A percentile compares a stretch with the other conserved stretches of the same genome.
Evolutionary conservation across 2,888 invertebrate genomes (phyloP).

Genomic region (Agrilus cyanescens): DNA sequence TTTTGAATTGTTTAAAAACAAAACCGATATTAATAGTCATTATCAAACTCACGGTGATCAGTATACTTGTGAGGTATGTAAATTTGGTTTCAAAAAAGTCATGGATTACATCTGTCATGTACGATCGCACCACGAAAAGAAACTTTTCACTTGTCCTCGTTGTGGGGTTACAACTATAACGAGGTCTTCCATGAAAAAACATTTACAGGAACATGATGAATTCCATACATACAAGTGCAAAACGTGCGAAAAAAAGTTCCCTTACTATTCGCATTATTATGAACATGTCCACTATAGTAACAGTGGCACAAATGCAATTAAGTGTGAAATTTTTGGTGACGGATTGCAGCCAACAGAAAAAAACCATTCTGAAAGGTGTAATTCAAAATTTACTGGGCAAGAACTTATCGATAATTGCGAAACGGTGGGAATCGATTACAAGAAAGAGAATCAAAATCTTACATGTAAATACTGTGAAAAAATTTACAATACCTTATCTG

Average conservation of each 20-base stretch:
- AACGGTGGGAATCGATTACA: too few species aligned
- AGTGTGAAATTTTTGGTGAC: too few species aligned
- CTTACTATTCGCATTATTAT: too few species aligned
- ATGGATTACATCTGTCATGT: constrained; percentile 2
- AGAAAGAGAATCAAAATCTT: too few species aligned
- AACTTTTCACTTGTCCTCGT: constrained; percentile 2
- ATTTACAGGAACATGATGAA: constrained; percentile 2
- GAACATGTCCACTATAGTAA: too few species aligned
- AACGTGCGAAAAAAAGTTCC: neutral
- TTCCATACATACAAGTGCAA: constrained; percentile 1
- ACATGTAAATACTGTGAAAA: too few species aligned
- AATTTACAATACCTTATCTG: too few species aligned
- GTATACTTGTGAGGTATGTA: constrained; percentile 3
- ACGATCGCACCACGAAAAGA: neutral
- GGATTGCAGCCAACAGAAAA: too few species aligned
- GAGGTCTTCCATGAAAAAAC: neutral
- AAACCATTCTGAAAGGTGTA: too few species aligned
- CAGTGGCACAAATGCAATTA: too few species aligned
- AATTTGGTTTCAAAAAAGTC: neutral
- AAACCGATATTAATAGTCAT: neutral
- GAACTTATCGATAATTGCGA: too few species aligned
- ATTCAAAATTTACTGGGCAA: too few species aligned
- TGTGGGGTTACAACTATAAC: constrained; percentile 4
- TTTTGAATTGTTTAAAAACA: neutral
- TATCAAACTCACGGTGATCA: constrained; percentile 2